These are phyloP conservation scores for Phrynosoma blainvillii DNA, from an alignment of 2,113 vertebrate species.

Conservation along the genomic window DNA sequence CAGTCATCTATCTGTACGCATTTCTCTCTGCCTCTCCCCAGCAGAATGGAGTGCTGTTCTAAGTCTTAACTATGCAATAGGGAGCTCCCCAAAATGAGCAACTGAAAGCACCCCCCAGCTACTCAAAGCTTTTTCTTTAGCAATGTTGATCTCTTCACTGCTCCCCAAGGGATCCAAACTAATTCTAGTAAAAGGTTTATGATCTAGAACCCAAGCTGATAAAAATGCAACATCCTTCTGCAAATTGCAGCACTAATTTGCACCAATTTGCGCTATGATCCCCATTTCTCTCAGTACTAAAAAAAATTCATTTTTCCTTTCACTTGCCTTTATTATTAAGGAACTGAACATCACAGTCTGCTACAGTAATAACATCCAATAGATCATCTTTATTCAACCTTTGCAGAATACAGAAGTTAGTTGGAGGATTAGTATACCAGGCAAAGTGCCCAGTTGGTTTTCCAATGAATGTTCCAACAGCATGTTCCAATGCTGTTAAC, in stretches of 20 bases:
- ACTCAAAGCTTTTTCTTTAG: not conserved
- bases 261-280: not conserved
- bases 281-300: not conserved
- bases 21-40: not conserved
- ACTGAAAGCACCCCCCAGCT: not conserved
- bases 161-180: not conserved
- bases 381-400: not conserved
- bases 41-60: not conserved
- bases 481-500: not conserved
- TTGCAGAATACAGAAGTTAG: not conserved
- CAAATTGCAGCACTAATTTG: not conserved
- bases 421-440: not conserved
- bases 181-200: not conserved
- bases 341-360: not conserved
- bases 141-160: not conserved
- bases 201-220: not conserved
- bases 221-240: not conserved
- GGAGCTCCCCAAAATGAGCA: not conserved
- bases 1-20: not conserved
- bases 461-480: too few relatives aligned
- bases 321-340: not conserved
- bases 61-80: not conserved
- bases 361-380: not conserved
- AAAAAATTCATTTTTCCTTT: constrained; percentile 10
- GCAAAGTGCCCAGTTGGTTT: not conserved